Evolutionary conservation across 30 jellyfish, hydroid and myxozoan genomes (phyloP).

Genomic region (Chrysaora quinquecirrha): DNA sequence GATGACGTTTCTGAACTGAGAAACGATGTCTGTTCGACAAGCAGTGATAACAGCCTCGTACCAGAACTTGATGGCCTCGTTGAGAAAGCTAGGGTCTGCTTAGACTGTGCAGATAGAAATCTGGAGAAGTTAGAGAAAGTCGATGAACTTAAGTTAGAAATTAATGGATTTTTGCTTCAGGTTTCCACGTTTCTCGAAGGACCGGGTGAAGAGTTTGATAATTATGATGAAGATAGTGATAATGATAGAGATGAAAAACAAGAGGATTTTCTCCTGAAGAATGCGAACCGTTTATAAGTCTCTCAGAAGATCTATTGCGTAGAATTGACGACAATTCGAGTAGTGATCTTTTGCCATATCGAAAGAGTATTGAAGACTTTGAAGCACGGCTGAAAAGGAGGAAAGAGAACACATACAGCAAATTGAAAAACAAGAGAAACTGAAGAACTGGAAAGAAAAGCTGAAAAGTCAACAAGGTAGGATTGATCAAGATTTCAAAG

Average conservation of each 20-base stretch:
- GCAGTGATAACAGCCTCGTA: slow-evolving; percentile 12
- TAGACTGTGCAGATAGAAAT: background rate
- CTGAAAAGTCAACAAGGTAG: background rate
- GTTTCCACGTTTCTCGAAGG: too few species aligned
- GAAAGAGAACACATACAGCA: background rate
- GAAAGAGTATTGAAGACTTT: background rate
- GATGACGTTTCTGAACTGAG: background rate
- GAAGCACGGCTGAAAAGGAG: background rate
- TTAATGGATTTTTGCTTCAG: slow-evolving; percentile 19
- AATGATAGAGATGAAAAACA: background rate
- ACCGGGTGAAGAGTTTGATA: too few species aligned
- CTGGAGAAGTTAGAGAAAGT: background rate
- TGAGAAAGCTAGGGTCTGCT: slow-evolving; percentile 17
- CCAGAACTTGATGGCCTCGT: slow-evolving; percentile 11
- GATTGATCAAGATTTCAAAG: background rate
- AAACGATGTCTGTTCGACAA: background rate
- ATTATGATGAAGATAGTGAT: background rate
- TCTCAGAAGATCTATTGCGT: background rate
- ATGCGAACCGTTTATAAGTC: too few species aligned
- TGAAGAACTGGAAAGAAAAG: background rate
- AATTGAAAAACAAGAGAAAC: background rate
- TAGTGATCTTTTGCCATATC: background rate
- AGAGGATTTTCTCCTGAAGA: too few species aligned
- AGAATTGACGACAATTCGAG: background rate
- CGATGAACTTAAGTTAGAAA: slow-evolving; percentile 16